A percentile compares a stretch with the other conserved stretches of the same genome.
Conservation (phyloP, 2,888 invertebrate species). For the Lithophane semibrunnea region DNA sequence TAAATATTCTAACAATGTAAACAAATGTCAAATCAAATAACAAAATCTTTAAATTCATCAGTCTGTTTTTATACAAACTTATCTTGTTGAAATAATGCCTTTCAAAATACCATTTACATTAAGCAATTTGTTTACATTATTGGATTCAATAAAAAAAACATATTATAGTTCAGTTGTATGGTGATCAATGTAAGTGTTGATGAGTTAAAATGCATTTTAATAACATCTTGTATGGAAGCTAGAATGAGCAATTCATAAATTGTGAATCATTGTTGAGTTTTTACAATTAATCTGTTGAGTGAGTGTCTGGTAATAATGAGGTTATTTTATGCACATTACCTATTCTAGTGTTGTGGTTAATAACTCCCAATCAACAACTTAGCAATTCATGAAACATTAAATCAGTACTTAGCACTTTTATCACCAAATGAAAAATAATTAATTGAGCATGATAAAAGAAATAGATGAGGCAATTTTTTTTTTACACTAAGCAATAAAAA, state of each 20-base stretch:
- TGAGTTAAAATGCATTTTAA: conserved; percentile 41
- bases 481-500: conserved; percentile 11
- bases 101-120: neutral
- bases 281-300: neutral
- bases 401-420: conserved; percentile 49
- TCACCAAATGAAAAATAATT: conserved; percentile 46
- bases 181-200: conserved; percentile 26
- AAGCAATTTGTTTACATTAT: conserved; percentile 3
- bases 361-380: conserved; percentile 24
- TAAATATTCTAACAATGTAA: conserved; percentile 2
- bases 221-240: conserved; percentile 27
- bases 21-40: conserved; percentile 23
- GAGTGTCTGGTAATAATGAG: neutral
- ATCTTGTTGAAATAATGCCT: conserved; percentile 4
- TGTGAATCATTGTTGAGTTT: conserved; percentile 35
- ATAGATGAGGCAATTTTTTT: conserved; percentile 23
- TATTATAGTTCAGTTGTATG: neutral
- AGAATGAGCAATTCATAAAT: conserved; percentile 18
- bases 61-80: neutral
- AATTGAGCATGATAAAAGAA: conserved; percentile 52
- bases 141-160: conserved; percentile 12
- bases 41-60: conserved; percentile 3
- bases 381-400: conserved; percentile 28
- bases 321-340: conserved; percentile 29
- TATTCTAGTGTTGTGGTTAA: conserved; percentile 17